These are phyloP conservation scores for Coregonus sp. DNA, from an alignment of 2,797 vertebrate genomes.

Conservation along the genomic window DNA sequence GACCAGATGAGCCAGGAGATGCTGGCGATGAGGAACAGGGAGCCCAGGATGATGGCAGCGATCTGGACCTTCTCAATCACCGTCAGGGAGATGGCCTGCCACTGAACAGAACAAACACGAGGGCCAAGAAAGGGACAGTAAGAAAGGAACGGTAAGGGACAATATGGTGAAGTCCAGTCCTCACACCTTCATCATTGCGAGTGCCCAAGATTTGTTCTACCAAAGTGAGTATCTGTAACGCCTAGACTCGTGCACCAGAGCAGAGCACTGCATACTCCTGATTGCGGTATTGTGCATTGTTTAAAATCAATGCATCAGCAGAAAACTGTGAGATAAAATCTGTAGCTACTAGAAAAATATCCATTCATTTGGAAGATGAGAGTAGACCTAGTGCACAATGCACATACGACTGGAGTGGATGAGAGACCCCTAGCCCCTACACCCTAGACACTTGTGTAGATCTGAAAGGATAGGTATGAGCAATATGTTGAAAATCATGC, in stretches of 20 bases:
- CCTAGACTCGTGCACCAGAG: conserved; percentile 22
- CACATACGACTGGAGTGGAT: background rate
- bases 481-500: too few relatives aligned
- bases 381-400: background rate
- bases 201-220: conserved; percentile 46
- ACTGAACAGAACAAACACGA: conserved; percentile 73
- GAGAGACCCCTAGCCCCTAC: background rate
- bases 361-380: background rate
- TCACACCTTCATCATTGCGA: conserved; percentile 36
- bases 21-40: conserved; percentile 93
- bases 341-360: background rate
- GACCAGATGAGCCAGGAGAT: conserved; percentile 97
- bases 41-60: conserved; percentile 90
- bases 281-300: background rate
- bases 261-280: conserved; percentile 5
- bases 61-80: conserved; percentile 96
- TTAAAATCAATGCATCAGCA: background rate
- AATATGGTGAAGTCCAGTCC: conserved; percentile 55
- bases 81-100: conserved; percentile 94
- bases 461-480: too few relatives aligned
- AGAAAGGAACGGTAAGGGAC: conserved; percentile 33
- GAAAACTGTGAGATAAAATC: background rate
- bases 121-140: conserved; percentile 34
- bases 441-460: background rate
- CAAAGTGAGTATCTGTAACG: conserved; percentile 10